Percentiles rank a stretch among this genome's conserved stretches.
Conservation (phyloP, 2,888 invertebrate genomes). For the Rhimphoctona megacephalus region DNA sequence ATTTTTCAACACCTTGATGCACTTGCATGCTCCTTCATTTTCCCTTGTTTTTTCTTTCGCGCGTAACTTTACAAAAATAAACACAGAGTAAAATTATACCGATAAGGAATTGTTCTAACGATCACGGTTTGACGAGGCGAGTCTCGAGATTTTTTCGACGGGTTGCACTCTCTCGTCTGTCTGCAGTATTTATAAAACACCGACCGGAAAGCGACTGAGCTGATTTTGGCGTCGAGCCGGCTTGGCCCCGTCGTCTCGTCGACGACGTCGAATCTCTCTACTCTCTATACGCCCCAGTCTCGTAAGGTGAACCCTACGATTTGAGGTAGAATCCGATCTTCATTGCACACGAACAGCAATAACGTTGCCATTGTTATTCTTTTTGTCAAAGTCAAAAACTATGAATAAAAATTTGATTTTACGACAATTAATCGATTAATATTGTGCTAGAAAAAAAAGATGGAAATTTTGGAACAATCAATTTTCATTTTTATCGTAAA, state of each 20-base stretch:
- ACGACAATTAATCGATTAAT: background rate
- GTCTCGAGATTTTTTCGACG: slow-evolving; percentile 71
- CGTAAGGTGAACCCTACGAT: slow-evolving; percentile 53
- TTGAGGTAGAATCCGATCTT: slow-evolving; percentile 62
- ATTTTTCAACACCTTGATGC: slow-evolving; percentile 1
- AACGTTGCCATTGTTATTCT: slow-evolving; percentile 1
- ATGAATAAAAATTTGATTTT: background rate
- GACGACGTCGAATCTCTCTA: slow-evolving; percentile 68
- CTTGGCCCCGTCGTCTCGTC: slow-evolving; percentile 76
- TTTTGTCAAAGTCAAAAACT: background rate
- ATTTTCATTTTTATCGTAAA: background rate
- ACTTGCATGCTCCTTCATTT: background rate
- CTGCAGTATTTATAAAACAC: slow-evolving; percentile 84
- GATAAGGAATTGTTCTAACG: slow-evolving; percentile 46
- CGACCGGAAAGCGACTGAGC: slow-evolving; percentile 84
- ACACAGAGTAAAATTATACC: background rate
- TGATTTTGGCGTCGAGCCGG: slow-evolving; percentile 84
- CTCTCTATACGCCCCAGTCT: slow-evolving; percentile 52
- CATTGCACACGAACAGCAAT: background rate
- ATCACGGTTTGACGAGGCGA: slow-evolving; percentile 61
- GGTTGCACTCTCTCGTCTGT: slow-evolving; percentile 79
- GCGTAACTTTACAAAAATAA: background rate
- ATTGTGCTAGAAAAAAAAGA: background rate
- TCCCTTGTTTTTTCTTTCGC: background rate
- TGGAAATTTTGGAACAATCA: background rate